A percentile compares a stretch with the other conserved stretches of the same genome.
These are phyloP conservation scores for Nomada ferruginata DNA, from an alignment of 2,888 invertebrate genomes.

Conservation along the genomic window DNA sequence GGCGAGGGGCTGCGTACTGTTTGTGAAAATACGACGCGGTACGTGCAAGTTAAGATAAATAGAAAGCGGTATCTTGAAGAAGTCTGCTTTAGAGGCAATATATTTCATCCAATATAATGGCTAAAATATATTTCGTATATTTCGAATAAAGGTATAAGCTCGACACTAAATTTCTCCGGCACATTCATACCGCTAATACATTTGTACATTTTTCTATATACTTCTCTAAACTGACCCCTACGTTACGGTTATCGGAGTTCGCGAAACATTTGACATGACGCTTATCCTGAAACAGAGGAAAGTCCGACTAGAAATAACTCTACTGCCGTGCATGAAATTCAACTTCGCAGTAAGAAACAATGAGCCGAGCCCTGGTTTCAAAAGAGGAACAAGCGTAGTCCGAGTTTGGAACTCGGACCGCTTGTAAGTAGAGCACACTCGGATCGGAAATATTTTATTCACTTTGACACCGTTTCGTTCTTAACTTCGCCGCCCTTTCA, in stretches of 20 bases:
- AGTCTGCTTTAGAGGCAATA: neutral
- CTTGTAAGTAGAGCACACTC: neutral
- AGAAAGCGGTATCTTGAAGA: constrained; percentile 1
- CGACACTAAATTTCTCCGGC: no score
- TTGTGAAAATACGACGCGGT: neutral
- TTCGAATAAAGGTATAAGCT: no score
- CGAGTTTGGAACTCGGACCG: neutral
- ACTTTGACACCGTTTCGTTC: neutral
- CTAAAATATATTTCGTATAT: neutral
- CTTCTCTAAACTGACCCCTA: no score
- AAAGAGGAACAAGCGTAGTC: neutral
- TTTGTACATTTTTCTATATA: no score
- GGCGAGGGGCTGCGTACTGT: neutral
- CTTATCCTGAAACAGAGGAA: no score
- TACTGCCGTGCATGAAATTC: neutral
- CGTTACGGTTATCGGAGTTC: no score
- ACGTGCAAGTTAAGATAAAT: constrained; percentile 18
- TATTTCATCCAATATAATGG: neutral
- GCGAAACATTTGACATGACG: no score
- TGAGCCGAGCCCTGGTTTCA: no score
- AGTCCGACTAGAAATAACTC: no score
- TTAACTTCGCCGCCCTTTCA: neutral
- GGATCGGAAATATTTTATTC: constrained; percentile 23
- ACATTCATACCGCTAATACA: no score
- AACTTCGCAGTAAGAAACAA: no score